Base-by-base conservation (phyloP, 35 echinoderm and acorn worm genomes). In the Apostichopus parvimensis region DNA sequence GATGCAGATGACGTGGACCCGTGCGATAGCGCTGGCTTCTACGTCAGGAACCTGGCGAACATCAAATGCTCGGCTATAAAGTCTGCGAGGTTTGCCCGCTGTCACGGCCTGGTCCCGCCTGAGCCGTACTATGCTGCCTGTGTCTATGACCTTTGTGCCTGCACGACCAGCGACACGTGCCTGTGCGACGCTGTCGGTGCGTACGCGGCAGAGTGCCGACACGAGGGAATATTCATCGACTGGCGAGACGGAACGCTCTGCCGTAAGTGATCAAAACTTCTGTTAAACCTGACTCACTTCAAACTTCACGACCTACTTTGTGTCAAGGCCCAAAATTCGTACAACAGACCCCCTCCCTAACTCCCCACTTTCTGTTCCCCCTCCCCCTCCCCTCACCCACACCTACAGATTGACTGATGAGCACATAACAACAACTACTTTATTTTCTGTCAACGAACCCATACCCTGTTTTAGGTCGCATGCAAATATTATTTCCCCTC, bases 131-230 rank as follows among this genome's bases (percentile, higher is more conserved):
- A 93, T 86, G 93, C 94, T 60, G 92, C 97, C 6, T 99, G 97
- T 68, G 97, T 96, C 6, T 99, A 99, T 73, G 97, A 99, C 79
- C 92, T 99, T 56, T 99, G 95, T 92, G 95, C 95, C 4, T 96
- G 95, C 91, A 82, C 90, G 5, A 77, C 93, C 70, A 92, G 90
- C 78, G 97, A 96, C 68, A 87, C 93, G 8, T 99, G 97, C 77
- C 92, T 96, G 21, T 99, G 97, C 92, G 97, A 99, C 93, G 95
- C 93, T 11, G 53, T 99, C 9, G 93, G 92, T 26, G 97, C 97
- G 4, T 99, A 99, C 79, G 95, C 97, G 45, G 97, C 97, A 22
- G 97, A 99, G 68, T 99, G 97, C 80, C 86, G 97, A n/a, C 87
- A 96, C 28, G 93, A 77, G 54, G 97, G 95, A 18, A 90, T 99